Base-by-base conservation (phyloP, 2,113 vertebrate genomes). In the Trachemys scripta region DNA sequence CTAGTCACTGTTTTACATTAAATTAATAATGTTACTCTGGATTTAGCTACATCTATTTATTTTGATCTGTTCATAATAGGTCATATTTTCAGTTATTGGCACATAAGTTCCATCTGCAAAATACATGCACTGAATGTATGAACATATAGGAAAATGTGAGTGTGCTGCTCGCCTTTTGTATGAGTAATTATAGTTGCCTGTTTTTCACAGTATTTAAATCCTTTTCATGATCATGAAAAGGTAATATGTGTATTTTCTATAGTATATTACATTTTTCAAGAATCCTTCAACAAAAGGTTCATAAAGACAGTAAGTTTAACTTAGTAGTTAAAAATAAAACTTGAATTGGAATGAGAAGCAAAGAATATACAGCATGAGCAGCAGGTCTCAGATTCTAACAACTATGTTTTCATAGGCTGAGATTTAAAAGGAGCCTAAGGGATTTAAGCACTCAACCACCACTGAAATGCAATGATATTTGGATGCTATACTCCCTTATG, bases 91-190 rank as follows among this genome's bases (percentile, higher is more conserved):
- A 24, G 80, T 62, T 80, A 72, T 86, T 96, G 94, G 51, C 91
- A 84, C 96, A 95, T 90, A 88, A 92, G 87, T 93, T 96, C 95
- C 90, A 88, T 96, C 93, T 97, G 94, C 93, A 92, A 88, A 88
- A 50, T 80, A 79, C 56, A 62, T 85, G 42, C 25, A 53, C 84
- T 93, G 69, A 88, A 16, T 42, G 35, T 80, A 69, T 53, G 93
- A 93, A 50, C 8, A 25, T 56, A 47, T 31, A 35, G 29, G 29
- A 62, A 62, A 35, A 62, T 62, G 7, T 5, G 87, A 84, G 90
- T 95, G 94, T 90, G 53, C 49, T n/a, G 76, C 24, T 45, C 20
- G 38, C 20, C 53, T 96, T 85, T 20, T 86, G 85, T 80, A 56
- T 95, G 49, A 59, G 24, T 80, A 31, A 47, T 90, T 54, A 16